Conservation (phyloP, 2,888 invertebrate species). For the Heteromyza rotundicornis region DNA sequence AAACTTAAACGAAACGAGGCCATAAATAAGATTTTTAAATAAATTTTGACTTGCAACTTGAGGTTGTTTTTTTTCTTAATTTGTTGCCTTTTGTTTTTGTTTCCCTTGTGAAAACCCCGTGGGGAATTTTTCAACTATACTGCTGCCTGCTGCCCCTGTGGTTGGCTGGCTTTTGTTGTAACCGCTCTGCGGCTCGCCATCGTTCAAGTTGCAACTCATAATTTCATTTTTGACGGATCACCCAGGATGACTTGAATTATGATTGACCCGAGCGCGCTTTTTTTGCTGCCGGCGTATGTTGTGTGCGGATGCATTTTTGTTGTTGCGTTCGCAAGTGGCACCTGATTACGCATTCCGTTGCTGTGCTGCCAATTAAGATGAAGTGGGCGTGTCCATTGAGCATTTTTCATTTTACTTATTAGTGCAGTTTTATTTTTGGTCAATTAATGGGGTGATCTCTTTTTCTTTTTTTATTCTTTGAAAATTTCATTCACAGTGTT, state of each 20-base stretch:
- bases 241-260: conserved; percentile 12
- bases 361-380: conserved; percentile 51
- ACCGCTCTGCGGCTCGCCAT: background rate
- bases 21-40: background rate
- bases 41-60: background rate
- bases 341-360: conserved; percentile 51
- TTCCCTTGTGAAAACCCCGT: background rate
- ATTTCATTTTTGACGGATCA: conserved; percentile 8
- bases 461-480: background rate
- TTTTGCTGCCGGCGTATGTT: background rate
- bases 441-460: too few relatives aligned
- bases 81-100: background rate
- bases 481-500: background rate
- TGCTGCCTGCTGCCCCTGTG: background rate
- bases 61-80: background rate
- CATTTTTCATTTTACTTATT: conserved; percentile 52
- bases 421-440: conserved; percentile 29
- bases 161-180: background rate
- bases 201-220: background rate
- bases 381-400: conserved; percentile 38
- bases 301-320: background rate
- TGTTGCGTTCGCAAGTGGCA: conserved; percentile 1
- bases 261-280: conserved; percentile 3
- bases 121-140: background rate
- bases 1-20: background rate